Conservation (phyloP, 2,113 vertebrate species). For the Nothobranchius furzeri region DNA sequence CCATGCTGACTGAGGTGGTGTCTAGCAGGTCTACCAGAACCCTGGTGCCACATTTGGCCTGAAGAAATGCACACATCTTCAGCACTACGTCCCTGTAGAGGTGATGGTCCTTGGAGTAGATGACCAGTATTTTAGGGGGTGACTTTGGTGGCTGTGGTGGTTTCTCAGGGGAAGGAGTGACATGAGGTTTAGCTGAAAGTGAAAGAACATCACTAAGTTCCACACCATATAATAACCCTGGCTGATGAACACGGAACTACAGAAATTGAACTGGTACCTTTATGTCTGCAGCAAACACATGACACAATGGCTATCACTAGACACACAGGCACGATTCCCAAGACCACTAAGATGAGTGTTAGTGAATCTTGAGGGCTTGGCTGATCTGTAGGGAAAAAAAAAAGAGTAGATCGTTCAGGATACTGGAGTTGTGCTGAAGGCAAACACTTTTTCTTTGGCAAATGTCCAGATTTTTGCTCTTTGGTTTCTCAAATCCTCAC, state of each 20-base stretch:
- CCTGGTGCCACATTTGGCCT: slow-evolving; percentile 85
- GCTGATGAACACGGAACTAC: neutral
- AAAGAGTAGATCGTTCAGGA: no score
- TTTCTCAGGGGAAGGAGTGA: neutral
- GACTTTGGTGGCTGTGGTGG: neutral
- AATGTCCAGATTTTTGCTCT: no score
- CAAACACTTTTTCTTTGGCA: no score
- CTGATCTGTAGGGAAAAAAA: neutral
- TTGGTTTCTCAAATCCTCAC: no score
- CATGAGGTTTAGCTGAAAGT: slow-evolving; percentile 10
- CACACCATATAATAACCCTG: neutral
- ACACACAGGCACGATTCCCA: slow-evolving; percentile 11
- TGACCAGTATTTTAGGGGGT: slow-evolving; percentile 83
- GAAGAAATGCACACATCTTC: slow-evolving; percentile 89
- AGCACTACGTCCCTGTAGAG: slow-evolving; percentile 90
- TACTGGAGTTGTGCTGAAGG: no score
- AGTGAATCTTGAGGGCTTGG: neutral
- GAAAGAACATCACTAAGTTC: neutral
- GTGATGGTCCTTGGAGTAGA: slow-evolving; percentile 92
- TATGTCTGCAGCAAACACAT: slow-evolving; percentile 19
- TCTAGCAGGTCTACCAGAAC: slow-evolving; percentile 91
- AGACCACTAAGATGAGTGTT: rapidly evolving
- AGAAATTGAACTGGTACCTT: slow-evolving; percentile 22
- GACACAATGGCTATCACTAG: neutral
- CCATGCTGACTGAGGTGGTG: slow-evolving; percentile 80